These are phyloP conservation scores for Tupaia chinensis DNA, from an alignment of 2,113 vertebrate genomes.

Conservation along the genomic window DNA sequence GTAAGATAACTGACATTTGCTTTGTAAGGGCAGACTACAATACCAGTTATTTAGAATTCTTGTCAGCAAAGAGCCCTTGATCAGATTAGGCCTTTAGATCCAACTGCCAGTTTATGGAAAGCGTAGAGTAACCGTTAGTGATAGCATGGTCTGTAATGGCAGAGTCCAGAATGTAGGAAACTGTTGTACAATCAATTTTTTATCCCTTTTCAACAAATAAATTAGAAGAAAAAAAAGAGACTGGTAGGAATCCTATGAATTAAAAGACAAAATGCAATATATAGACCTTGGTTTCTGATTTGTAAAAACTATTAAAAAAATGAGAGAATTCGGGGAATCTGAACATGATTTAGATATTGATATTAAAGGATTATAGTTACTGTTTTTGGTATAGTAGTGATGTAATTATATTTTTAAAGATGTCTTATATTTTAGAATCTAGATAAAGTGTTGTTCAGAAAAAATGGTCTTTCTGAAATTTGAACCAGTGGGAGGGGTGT, in stretches of 20 bases:
- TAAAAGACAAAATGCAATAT: not conserved
- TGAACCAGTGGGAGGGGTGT: not conserved
- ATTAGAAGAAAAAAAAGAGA: not conserved
- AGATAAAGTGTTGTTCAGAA: not conserved
- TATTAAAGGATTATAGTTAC: not conserved
- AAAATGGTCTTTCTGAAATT: not conserved
- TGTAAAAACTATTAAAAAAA: not conserved
- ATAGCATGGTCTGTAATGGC: not conserved
- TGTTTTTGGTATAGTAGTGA: not conserved
- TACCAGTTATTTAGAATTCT: not conserved
- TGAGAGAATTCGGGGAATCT: slow-evolving; percentile 18
- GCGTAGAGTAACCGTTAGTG: not conserved
- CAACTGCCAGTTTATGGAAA: not conserved
- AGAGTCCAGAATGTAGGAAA: not conserved
- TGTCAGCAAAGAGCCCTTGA: not conserved
- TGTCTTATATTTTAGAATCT: not conserved
- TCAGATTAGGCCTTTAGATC: not conserved
- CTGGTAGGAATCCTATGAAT: not conserved
- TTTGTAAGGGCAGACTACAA: not conserved
- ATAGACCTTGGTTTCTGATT: not conserved
- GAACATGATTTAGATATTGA: not conserved
- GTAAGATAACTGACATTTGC: not conserved
- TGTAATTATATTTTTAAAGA: not conserved
- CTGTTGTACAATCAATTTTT: not conserved
- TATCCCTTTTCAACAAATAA: not conserved